Conservation (phyloP, 2,888 invertebrate species). For the Platycnemis pennipes region DNA sequence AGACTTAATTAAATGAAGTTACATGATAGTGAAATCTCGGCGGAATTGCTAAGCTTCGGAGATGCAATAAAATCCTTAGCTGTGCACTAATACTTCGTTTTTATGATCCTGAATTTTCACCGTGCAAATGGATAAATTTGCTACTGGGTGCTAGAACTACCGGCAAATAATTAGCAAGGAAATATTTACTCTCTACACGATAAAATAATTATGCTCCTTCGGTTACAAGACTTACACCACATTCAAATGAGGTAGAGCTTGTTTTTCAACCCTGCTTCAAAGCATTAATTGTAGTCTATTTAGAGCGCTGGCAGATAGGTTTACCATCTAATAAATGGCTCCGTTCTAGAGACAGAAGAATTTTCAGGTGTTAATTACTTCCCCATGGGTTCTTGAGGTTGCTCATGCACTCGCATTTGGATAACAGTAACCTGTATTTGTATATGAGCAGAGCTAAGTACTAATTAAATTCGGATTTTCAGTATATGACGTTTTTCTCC, state of each 20-base stretch:
- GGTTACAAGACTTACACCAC: background rate
- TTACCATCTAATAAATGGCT: background rate
- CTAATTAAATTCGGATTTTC: background rate
- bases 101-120: background rate
- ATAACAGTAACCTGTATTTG: background rate
- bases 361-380: background rate
- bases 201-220: background rate
- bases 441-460: background rate
- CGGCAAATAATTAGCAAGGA: background rate
- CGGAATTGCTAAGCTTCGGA: background rate
- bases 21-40: no score
- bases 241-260: background rate
- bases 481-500: background rate
- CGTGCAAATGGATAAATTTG: background rate
- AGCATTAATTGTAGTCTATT: background rate
- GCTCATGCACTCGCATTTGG: background rate
- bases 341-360: background rate
- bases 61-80: background rate
- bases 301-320: background rate
- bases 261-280: background rate
- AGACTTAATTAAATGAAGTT: no score
- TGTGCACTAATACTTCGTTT: background rate
- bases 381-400: background rate
- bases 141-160: background rate
- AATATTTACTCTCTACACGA: background rate